Percentiles rank a stretch among this genome's conserved stretches.
These are phyloP conservation scores for Rhinophrynus dorsalis DNA, from an alignment of 2,797 vertebrate genomes.

Conservation along the genomic window DNA sequence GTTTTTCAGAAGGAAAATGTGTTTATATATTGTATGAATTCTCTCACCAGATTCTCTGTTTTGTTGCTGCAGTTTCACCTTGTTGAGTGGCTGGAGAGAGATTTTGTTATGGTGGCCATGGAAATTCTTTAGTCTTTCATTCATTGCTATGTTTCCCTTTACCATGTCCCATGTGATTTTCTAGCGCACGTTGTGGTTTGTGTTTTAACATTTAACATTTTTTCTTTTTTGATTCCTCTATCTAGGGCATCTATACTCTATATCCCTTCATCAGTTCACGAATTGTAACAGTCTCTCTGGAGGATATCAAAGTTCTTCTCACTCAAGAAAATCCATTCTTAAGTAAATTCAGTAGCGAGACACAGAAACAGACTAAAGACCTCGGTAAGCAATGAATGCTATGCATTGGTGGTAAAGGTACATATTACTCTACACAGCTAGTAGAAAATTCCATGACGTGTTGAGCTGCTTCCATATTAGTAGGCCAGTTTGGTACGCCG, in stretches of 20 bases:
- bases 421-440: no score
- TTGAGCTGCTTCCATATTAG: no score
- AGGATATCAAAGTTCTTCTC: slow-evolving; percentile 91
- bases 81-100: no score
- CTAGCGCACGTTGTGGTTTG: not conserved
- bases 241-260: slow-evolving; percentile 92
- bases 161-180: not conserved
- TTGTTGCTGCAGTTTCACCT: no score
- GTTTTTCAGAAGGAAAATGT: no score
- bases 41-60: no score
- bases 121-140: no score
- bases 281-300: slow-evolving; percentile 83
- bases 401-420: no score
- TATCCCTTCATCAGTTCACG: slow-evolving; percentile 92
- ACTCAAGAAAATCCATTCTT: slow-evolving; percentile 97
- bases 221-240: slow-evolving; percentile 15
- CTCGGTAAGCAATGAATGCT: slow-evolving; percentile 75
- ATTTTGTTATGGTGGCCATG: no score
- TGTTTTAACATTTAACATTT: not conserved
- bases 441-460: no score
- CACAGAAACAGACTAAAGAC: slow-evolving; percentile 85
- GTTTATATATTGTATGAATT: no score
- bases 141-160: not conserved
- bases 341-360: slow-evolving; percentile 83
- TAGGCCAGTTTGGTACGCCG: no score